Percentiles rank a stretch among this genome's conserved stretches.
These are phyloP conservation scores for Meloe dianella DNA, from an alignment of 2,888 invertebrate genomes.

Conservation along the genomic window DNA sequence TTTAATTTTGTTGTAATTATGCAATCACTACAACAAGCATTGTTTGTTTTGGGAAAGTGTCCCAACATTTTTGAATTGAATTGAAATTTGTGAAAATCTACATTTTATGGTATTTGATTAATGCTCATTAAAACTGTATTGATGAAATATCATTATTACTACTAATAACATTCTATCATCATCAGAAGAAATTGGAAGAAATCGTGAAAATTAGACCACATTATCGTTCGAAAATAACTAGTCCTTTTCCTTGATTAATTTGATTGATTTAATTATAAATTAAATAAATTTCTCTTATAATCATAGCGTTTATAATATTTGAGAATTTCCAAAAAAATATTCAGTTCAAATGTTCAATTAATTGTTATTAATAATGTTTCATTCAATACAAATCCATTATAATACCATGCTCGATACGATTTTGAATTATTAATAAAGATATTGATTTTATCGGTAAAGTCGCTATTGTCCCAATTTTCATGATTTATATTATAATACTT, in stretches of 20 bases:
- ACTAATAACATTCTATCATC: background rate
- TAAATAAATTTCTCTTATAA: no score
- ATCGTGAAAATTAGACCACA: constrained; percentile 12
- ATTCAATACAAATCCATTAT: background rate
- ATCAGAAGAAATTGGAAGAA: background rate
- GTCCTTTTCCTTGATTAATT: no score
- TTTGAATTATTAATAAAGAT: constrained; percentile 3
- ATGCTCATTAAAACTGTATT: constrained; percentile 17
- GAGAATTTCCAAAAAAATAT: background rate
- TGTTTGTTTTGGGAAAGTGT: constrained; percentile 23
- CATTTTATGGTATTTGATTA: constrained; percentile 10
- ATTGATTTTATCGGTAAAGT: constrained; percentile 4
- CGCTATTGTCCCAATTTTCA: constrained; percentile 6
- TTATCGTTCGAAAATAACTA: background rate
- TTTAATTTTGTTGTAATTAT: constrained; percentile 27
- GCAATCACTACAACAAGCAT: constrained; percentile 22
- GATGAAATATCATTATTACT: background rate
- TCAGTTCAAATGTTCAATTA: background rate
- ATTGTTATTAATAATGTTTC: background rate
- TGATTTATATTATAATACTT: background rate
- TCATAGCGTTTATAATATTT: background rate
- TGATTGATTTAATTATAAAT: no score
- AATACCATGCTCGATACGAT: background rate
- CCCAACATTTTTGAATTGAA: background rate
- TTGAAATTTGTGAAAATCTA: background rate